Conservation (phyloP, 2,113 vertebrate species). For the Budorcas taxicolor region DNA sequence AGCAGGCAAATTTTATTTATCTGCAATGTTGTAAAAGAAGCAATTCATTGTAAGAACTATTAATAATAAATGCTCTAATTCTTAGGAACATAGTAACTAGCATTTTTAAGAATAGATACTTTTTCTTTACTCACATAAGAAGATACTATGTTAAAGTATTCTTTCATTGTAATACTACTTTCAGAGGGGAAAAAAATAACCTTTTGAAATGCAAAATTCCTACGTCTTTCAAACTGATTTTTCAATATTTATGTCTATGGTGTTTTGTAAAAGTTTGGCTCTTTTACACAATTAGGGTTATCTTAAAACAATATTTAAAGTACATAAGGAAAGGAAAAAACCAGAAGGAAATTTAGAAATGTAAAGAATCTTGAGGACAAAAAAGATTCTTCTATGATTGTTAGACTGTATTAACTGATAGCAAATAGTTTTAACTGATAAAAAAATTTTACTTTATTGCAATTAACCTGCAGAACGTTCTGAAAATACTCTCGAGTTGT, state of each 20-base stretch:
- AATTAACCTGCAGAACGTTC: not conserved
- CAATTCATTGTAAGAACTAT: not conserved
- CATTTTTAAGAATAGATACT: not conserved
- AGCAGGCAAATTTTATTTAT: not conserved
- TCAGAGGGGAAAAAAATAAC: not conserved
- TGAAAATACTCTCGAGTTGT: not conserved
- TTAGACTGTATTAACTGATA: not conserved
- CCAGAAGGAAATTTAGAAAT: not conserved
- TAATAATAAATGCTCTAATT: not conserved
- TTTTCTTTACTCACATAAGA: not conserved
- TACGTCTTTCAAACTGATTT: not conserved
- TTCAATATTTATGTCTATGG: not conserved
- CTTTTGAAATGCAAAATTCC: not conserved
- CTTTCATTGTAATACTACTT: not conserved
- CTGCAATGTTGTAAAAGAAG: not conserved
- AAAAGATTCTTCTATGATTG: not conserved
- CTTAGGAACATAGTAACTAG: not conserved
- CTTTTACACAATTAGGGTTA: not conserved
- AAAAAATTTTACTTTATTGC: not conserved
- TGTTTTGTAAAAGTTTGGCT: not conserved
- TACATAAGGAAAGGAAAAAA: not conserved
- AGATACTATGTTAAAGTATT: not conserved
- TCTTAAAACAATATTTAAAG: not conserved
- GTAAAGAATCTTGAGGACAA: not conserved
- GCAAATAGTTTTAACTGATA: not conserved